Evolutionary conservation across 2,888 invertebrate species (phyloP).

Genomic region (Meteorus cinctellus): DNA sequence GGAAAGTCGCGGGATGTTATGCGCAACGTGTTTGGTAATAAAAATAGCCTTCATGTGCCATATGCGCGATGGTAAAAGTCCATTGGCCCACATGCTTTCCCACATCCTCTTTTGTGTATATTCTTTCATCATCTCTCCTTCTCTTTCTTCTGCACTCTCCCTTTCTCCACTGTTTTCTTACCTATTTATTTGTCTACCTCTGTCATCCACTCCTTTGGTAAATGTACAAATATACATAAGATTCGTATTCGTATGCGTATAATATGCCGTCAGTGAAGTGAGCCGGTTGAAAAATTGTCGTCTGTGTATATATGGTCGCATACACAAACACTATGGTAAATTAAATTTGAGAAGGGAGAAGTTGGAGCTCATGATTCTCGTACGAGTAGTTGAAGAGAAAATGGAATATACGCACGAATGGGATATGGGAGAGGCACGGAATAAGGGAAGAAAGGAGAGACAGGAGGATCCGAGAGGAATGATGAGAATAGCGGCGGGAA

Average conservation of each 20-base stretch:
- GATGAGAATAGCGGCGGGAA: not conserved
- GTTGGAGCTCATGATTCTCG: constrained; percentile 20
- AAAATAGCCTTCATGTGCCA: constrained; percentile 62
- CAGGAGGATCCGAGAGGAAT: constrained; percentile 32
- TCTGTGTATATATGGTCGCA: not conserved
- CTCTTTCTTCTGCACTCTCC: not conserved
- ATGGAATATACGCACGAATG: constrained; percentile 1
- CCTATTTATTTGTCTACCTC: constrained; percentile 20
- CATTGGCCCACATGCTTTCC: constrained; percentile 57
- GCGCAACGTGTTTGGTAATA: constrained; percentile 52
- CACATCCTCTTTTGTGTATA: constrained; percentile 42
- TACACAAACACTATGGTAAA: constrained; percentile 20
- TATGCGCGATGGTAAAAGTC: constrained; percentile 61
- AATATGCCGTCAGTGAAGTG: not conserved
- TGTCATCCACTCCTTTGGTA: not conserved
- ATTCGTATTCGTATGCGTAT: not conserved
- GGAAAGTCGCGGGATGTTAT: constrained; percentile 38
- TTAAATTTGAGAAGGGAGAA: constrained; percentile 20
- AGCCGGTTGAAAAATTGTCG: constrained; percentile 30
- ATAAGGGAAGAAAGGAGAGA: constrained; percentile 21
- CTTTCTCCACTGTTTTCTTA: not conserved
- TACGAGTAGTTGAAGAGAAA: not conserved
- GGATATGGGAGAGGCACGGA: not conserved
- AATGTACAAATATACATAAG: constrained; percentile 10
- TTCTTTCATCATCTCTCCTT: constrained; percentile 18